Evolutionary conservation across 1,140 invertebrate species (phyloP).

Genomic region (Mizuhopecten yessoensis): DNA sequence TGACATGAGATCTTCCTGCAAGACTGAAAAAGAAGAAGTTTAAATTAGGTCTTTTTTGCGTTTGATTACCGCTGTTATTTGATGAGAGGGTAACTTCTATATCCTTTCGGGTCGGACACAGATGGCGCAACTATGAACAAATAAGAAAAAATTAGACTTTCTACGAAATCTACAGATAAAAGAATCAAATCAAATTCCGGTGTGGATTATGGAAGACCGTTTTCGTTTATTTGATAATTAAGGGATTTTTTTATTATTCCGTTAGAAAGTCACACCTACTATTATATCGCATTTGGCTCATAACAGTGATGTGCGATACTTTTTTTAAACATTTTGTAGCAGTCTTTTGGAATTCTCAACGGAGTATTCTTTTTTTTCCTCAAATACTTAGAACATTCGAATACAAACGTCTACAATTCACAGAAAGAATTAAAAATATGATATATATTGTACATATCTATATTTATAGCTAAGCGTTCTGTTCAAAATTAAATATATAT

Average conservation of each 20-base stretch:
- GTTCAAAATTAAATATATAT: too few species aligned
- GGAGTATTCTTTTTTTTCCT: not conserved
- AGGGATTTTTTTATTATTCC: not conserved
- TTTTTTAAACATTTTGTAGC: not conserved
- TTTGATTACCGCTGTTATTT: not conserved
- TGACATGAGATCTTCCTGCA: not conserved
- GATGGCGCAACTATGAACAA: not conserved
- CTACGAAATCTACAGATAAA: not conserved
- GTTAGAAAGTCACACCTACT: not conserved
- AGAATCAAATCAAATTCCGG: not conserved
- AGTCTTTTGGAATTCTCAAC: not conserved
- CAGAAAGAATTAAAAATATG: too few species aligned
- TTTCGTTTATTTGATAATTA: not conserved
- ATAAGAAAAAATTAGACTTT: constrained; percentile 22
- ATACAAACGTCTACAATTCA: too few species aligned
- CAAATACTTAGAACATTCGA: too few species aligned
- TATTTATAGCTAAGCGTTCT: too few species aligned
- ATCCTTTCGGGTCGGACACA: not conserved
- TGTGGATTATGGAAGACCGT: not conserved
- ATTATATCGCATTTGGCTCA: not conserved
- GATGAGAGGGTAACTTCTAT: not conserved
- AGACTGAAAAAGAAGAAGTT: not conserved
- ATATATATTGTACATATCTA: too few species aligned
- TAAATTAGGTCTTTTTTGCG: not conserved
- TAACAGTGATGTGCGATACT: not conserved